A percentile compares a stretch with the other conserved stretches of the same genome.
phyloP scores from a whole-genome alignment of 2,888 invertebrate species.

The Galerucella nymphaeae region DNA sequence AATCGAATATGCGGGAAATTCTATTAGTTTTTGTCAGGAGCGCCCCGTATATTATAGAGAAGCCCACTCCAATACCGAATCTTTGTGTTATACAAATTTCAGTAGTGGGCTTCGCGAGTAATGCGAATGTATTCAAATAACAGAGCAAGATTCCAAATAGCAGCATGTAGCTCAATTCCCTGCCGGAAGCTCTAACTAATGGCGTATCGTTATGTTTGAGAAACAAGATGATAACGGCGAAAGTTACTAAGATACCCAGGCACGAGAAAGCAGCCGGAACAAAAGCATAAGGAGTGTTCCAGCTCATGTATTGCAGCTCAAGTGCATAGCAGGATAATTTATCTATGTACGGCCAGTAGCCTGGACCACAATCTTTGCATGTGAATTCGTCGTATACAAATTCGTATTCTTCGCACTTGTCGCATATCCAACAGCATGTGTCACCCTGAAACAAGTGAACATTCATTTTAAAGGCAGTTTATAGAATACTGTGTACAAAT shows the following conservation, averaged over 20 bases:
- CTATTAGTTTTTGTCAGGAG: constrained; percentile 76
- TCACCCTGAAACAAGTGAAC: constrained; percentile 66
- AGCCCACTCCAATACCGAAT: constrained; percentile 75
- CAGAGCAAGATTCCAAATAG: constrained; percentile 72
- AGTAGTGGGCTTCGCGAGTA: constrained; percentile 70
- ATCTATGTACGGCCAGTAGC: constrained; percentile 72
- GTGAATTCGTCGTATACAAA: constrained; percentile 74
- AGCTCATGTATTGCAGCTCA: constrained; percentile 72
- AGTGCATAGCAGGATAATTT: constrained; percentile 73
- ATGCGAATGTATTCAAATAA: constrained; percentile 72
- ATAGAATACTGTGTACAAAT: neutral
- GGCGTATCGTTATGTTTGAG: constrained; percentile 75
- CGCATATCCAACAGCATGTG: constrained; percentile 83
- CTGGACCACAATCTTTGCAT: constrained; percentile 74
- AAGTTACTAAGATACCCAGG: constrained; percentile 72
- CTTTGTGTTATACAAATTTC: constrained; percentile 72
- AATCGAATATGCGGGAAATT: constrained; percentile 73
- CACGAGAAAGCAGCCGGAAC: constrained; percentile 73
- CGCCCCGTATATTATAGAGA: constrained; percentile 74
- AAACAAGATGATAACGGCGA: constrained; percentile 72
- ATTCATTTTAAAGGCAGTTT: neutral
- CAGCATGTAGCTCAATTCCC: constrained; percentile 74
- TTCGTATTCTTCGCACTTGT: constrained; percentile 76
- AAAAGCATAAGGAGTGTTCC: constrained; percentile 74
- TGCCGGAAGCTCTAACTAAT: constrained; percentile 71